Percentiles rank a stretch among this genome's conserved stretches.
Evolutionary conservation across 2,888 invertebrate species (phyloP).

Genomic region (Drosophila nigricruria): DNA sequence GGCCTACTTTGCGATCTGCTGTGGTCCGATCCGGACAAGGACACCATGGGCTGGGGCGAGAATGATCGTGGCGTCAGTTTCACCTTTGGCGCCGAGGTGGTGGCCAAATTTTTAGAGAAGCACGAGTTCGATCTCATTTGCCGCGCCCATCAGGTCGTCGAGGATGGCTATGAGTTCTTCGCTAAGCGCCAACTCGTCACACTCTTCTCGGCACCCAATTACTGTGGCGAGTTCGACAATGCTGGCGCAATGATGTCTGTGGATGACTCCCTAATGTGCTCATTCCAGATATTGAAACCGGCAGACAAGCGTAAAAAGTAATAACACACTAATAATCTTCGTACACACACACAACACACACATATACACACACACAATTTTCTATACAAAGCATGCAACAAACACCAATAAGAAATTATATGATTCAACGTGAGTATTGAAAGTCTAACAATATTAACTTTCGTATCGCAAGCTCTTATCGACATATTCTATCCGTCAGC

Average conservation of each 20-base stretch:
- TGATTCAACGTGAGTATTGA: slow-evolving; percentile 66
- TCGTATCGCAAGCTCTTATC: slow-evolving; percentile 61
- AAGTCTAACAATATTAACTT: slow-evolving; percentile 25
- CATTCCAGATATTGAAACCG: slow-evolving; percentile 98
- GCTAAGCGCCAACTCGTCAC: slow-evolving; percentile 98
- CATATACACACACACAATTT: slow-evolving; percentile 32
- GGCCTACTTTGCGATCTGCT: slow-evolving; percentile 98
- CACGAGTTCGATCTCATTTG: slow-evolving; percentile 99
- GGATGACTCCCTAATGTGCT: slow-evolving; percentile 99
- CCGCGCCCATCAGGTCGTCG: slow-evolving; percentile 99
- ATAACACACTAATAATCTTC: slow-evolving; percentile 63
- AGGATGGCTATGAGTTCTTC: slow-evolving; percentile 99
- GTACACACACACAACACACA: slow-evolving; percentile 29
- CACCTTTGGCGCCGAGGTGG: slow-evolving; percentile 99
- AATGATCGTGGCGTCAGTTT: slow-evolving; percentile 99
- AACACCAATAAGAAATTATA: slow-evolving; percentile 50
- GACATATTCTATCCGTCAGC: slow-evolving; percentile 59
- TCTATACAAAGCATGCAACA: slow-evolving; percentile 46
- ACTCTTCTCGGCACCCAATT: slow-evolving; percentile 96
- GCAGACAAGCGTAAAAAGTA: slow-evolving; percentile 97
- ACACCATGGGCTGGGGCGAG: slow-evolving; percentile 99
- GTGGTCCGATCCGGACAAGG: slow-evolving; percentile 99
- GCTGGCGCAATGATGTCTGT: slow-evolving; percentile 99
- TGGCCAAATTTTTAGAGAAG: slow-evolving; percentile 99
- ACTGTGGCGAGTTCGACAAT: slow-evolving; percentile 96